Base-by-base conservation (phyloP, 2,888 invertebrate genomes). In the Philonicus albiceps region DNA sequence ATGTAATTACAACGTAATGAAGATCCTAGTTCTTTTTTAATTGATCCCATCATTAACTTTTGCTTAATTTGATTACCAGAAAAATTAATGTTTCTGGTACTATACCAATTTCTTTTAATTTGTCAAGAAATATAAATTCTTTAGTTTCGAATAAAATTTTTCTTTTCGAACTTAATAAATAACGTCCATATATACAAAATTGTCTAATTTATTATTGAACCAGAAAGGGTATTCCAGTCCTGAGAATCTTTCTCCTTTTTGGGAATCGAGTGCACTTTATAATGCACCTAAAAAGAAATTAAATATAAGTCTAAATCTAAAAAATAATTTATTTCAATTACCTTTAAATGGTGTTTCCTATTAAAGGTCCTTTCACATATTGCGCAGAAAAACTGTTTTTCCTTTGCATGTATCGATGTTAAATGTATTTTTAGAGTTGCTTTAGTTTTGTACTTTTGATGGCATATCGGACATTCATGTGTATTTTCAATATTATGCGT, bases 271-370 rank as follows among this genome's bases (percentile, higher is more conserved):
- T 86, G 86, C 1, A 74, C 40, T 74, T 87, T 87, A n/a, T 55
- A 75, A 64, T 87, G 87, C n/a, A 85, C 78, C 87, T 87, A 53
- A 43, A 74, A 85, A 22, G 76, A 55, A 22, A n/a, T 13, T 3
- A 75, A 27, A 27, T 6, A 7, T 86, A 31, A 55, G n/a, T n/a
- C 7, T 11, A 11, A 11, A 53, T 74, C n/a, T 3, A 49, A 49
- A 81, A 40, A 13, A 19, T 0, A 55, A 13, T 73, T 73, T 19
- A 73, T 73, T n/a, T 64, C 27, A 34, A 31, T 31, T 81, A 87
- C 87, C 76, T 86, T 87, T 8, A 87, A 76, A 74, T 87, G 87
- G 73, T 87, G 86, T 13, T 55, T 86, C 37, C 87, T 85, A 76
- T 86, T 83, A 53, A 87, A 87, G 6, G 73, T 30, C 73, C 64